Conservation (phyloP, 2,113 vertebrate genomes). For the Centropus unirufus region DNA sequence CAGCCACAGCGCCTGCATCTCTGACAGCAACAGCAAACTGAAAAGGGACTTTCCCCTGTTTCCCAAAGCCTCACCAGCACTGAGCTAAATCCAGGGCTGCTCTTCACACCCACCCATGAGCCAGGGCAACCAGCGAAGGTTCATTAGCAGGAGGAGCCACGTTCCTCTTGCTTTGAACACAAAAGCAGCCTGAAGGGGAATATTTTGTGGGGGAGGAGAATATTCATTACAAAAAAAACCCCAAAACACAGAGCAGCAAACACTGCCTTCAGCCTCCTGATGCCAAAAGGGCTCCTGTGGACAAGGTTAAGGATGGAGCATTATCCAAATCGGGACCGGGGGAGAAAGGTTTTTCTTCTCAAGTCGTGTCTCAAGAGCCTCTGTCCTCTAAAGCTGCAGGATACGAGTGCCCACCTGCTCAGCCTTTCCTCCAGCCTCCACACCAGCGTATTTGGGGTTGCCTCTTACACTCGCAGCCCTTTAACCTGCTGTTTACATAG, state of each 20-base stretch:
- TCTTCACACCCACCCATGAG: conserved; percentile 6
- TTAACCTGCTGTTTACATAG: neutral
- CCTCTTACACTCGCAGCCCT: fast-evolving
- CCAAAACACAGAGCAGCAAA: neutral
- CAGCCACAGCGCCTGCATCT: neutral
- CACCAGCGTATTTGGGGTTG: fast-evolving
- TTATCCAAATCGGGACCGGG: neutral
- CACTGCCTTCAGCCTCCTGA: neutral
- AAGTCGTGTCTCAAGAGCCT: neutral
- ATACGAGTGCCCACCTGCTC: neutral
- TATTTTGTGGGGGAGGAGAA: conserved; percentile 20
- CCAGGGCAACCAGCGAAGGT: neutral
- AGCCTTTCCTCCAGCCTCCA: neutral
- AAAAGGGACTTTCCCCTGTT: neutral
- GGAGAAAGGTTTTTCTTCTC: neutral
- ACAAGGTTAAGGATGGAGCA: neutral
- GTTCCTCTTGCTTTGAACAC: neutral
- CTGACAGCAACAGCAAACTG: neutral
- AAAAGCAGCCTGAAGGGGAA: neutral
- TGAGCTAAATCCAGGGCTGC: conserved; percentile 10
- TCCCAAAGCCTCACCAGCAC: neutral
- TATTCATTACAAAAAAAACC: neutral
- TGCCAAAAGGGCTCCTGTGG: neutral
- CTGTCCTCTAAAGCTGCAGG: fast-evolving
- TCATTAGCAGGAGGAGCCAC: neutral